A percentile compares a stretch with the other conserved stretches of the same genome.
Conservation (phyloP, 2,113 vertebrate genomes). For the Percopsis transmontana region DNA sequence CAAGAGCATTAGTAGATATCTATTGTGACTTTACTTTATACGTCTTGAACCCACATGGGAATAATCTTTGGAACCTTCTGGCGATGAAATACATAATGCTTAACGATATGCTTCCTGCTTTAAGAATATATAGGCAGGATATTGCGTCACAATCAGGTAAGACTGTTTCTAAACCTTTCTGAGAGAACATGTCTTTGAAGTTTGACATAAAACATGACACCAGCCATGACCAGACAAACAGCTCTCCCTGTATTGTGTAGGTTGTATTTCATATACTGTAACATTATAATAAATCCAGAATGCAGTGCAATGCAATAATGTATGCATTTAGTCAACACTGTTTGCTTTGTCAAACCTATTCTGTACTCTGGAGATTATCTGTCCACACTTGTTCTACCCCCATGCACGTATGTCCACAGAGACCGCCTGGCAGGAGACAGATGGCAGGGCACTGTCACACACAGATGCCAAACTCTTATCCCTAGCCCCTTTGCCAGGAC, state of each 20-base stretch:
- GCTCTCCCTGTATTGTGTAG: neutral
- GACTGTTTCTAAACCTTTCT: neutral
- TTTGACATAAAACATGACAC: neutral
- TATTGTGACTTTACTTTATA: slow-evolving; percentile 39
- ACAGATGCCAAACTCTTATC: slow-evolving; percentile 75
- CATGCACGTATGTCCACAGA: slow-evolving; percentile 70
- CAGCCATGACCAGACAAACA: neutral
- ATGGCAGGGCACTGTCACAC: slow-evolving; percentile 67
- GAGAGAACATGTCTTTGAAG: neutral
- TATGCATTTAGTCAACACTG: no score
- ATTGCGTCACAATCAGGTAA: neutral
- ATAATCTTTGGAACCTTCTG: slow-evolving; percentile 2
- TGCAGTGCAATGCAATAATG: no score
- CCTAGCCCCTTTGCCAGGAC: slow-evolving; percentile 64
- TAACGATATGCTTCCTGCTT: neutral
- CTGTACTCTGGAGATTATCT: slow-evolving; percentile 28
- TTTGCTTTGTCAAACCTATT: no score
- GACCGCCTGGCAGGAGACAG: slow-evolving; percentile 71
- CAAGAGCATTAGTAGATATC: slow-evolving; percentile 49
- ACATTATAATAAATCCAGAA: neutral
- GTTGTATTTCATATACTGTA: neutral
- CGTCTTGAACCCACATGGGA: slow-evolving; percentile 25
- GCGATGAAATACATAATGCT: slow-evolving; percentile 4
- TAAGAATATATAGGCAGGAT: neutral
- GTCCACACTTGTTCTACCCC: slow-evolving; percentile 59